Percentiles rank a stretch among this genome's conserved stretches.
Conservation (phyloP, 2,888 invertebrate species). For the Morpho deidamia region DNA sequence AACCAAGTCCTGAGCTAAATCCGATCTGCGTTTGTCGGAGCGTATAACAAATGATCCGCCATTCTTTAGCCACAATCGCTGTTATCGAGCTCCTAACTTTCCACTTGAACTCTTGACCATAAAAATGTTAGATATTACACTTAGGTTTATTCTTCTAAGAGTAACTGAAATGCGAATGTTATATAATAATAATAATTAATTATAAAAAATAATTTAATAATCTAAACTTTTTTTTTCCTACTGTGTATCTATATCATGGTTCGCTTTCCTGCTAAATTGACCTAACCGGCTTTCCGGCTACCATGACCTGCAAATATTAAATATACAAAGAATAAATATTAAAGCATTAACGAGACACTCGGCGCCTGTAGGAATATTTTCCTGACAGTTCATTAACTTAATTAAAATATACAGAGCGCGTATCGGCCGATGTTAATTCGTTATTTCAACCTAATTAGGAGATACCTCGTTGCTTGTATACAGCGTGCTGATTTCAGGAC, state of each 20-base stretch:
- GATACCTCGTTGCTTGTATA: constrained; percentile 6
- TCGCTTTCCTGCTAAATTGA: too few species aligned
- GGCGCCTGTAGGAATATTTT: not conserved
- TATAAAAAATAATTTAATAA: too few species aligned
- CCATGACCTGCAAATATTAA: not conserved
- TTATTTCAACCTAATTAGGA: constrained; percentile 20
- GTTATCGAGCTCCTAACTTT: not conserved
- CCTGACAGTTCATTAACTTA: constrained; percentile 12
- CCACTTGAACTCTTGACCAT: not conserved
- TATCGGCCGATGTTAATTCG: constrained; percentile 16
- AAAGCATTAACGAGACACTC: not conserved
- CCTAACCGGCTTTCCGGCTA: too few species aligned
- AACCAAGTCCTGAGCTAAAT: too few species aligned
- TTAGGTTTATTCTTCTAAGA: too few species aligned
- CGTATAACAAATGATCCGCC: constrained; percentile 1
- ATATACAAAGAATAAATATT: not conserved
- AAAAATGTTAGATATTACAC: not conserved
- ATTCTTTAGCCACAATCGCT: constrained; percentile 1
- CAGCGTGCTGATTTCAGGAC: constrained; percentile 2
- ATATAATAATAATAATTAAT: not conserved
- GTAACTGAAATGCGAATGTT: not conserved
- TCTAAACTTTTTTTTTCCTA: too few species aligned
- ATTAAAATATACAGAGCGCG: constrained; percentile 13
- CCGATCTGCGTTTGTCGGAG: constrained; percentile 3
- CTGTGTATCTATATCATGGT: too few species aligned